phyloP scores from a whole-genome alignment of 2,113 vertebrate species.

The Sceloporus tristichus region DNA sequence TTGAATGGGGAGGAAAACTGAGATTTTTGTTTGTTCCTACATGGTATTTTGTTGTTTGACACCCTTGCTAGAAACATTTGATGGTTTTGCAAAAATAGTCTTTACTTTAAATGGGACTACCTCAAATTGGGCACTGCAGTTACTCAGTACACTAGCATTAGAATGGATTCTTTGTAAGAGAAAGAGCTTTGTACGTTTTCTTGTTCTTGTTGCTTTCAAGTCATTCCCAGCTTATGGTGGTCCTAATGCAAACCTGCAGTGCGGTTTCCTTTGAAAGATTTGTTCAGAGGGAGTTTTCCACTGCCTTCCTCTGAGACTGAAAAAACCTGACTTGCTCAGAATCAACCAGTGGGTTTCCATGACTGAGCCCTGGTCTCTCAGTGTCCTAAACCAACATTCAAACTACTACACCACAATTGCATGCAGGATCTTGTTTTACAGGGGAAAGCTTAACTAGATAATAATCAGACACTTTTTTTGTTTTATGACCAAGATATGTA shows the following conservation, averaged over 20 bases:
- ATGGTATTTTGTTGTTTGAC: background rate
- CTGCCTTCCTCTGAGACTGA: too few species aligned
- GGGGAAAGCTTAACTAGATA: background rate
- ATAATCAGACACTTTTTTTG: background rate
- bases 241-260: too few species aligned
- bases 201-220: too few species aligned
- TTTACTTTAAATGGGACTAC: background rate
- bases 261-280: too few species aligned
- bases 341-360: too few species aligned
- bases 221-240: too few species aligned
- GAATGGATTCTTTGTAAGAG: background rate
- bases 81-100: background rate
- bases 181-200: background rate
- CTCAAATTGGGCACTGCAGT: background rate
- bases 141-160: background rate
- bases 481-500: background rate
- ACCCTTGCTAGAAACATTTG: background rate
- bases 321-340: too few species aligned
- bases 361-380: too few species aligned
- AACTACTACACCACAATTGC: too few species aligned
- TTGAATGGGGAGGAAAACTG: background rate
- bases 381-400: too few species aligned
- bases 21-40: background rate
- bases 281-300: too few species aligned
- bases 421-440: slow-evolving; percentile 12